These are phyloP conservation scores for Simalia tracyae DNA, from an alignment of 2,797 vertebrate genomes.

Conservation along the genomic window DNA sequence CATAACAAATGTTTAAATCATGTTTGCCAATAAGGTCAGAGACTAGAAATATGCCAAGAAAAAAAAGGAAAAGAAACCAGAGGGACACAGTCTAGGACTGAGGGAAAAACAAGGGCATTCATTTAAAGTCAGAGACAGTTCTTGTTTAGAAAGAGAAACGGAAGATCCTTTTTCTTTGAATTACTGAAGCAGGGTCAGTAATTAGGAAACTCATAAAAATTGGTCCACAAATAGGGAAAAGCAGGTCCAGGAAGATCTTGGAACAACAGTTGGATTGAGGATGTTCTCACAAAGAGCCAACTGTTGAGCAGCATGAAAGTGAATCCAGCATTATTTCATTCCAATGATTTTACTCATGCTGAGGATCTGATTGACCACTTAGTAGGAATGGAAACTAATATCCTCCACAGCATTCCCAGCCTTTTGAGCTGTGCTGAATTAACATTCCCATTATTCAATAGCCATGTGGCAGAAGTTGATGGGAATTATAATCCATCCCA, in stretches of 20 bases:
- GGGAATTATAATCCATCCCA: constrained; percentile 1
- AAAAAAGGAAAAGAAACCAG: constrained; percentile 4
- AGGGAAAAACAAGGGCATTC: background rate
- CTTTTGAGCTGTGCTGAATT: background rate
- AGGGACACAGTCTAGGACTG: background rate
- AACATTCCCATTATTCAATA: constrained; percentile 1
- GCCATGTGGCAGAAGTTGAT: background rate
- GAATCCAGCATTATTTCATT: background rate
- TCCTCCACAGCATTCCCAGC: background rate
- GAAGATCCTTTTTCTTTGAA: background rate
- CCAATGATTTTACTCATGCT: background rate
- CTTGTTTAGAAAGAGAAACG: background rate
- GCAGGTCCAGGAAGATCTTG: background rate
- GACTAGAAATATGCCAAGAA: background rate
- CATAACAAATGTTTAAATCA: background rate
- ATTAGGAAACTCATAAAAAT: background rate
- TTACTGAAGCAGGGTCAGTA: background rate
- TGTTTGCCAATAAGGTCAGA: background rate
- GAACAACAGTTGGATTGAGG: background rate
- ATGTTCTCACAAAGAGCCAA: background rate
- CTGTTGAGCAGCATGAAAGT: background rate
- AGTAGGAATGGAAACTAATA: background rate
- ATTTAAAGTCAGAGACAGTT: background rate
- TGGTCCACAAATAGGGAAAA: background rate
- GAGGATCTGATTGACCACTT: background rate